These are phyloP conservation scores for Ictalurus furcatus DNA, from an alignment of 2,113 vertebrate genomes.

Conservation along the genomic window DNA sequence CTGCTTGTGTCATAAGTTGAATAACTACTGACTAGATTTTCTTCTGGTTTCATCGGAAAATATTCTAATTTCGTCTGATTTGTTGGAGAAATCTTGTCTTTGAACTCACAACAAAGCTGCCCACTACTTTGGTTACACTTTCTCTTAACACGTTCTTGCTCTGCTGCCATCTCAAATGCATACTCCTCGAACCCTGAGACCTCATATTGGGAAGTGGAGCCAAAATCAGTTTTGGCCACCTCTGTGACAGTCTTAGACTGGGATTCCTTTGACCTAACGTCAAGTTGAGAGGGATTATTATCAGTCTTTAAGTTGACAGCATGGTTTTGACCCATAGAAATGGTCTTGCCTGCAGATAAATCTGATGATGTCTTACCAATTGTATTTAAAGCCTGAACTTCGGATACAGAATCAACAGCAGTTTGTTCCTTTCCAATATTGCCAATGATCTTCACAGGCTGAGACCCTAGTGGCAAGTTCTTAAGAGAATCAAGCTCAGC, in stretches of 20 bases:
- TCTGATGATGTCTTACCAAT: not conserved
- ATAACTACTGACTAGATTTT: slow-evolving; percentile 2
- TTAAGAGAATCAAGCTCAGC: slow-evolving; percentile 84
- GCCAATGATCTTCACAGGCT: slow-evolving; percentile 93
- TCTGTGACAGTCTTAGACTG: slow-evolving; percentile 18
- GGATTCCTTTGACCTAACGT: slow-evolving; percentile 16
- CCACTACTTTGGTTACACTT: slow-evolving; percentile 14
- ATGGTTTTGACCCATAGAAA: slow-evolving; percentile 72
- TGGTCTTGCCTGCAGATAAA: not conserved
- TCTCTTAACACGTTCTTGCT: slow-evolving; percentile 44
- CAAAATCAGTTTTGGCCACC: slow-evolving; percentile 8
- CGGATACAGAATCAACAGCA: not conserved
- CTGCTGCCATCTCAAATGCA: slow-evolving; percentile 10
- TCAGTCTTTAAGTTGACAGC: slow-evolving; percentile 88
- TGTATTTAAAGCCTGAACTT: slow-evolving; percentile 35
- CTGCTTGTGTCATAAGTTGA: not conserved
- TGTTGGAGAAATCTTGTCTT: not conserved
- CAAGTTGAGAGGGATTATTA: slow-evolving; percentile 61
- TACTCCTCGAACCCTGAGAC: slow-evolving; percentile 5
- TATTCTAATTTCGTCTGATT: not conserved
- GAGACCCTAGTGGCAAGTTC: slow-evolving; percentile 76
- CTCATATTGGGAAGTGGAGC: not conserved
- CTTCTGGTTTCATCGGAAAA: not conserved
- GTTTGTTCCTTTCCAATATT: slow-evolving; percentile 80
- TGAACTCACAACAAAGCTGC: slow-evolving; percentile 1